Evolutionary conservation across 1,140 invertebrate genomes (phyloP), one percentile per base, ranked within the genome.

Genomic region (Scaptomyza pallida): DNA sequence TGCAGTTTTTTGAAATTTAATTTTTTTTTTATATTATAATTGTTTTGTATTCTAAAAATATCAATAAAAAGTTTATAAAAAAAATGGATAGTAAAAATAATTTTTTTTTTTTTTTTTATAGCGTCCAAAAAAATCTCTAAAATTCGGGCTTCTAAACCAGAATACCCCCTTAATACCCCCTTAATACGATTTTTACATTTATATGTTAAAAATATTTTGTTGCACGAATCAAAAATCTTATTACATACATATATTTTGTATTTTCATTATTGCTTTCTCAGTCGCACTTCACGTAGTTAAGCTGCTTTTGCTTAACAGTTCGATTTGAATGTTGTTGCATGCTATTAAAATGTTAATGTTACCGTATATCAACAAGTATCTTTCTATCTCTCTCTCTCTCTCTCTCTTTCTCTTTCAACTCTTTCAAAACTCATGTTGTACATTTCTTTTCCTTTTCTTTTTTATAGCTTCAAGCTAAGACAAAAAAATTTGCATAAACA

Each of bases 391-490:
- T 30, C 0, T 35, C 21, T 60, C 19, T 15, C 35, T 61, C 23
- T 60, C 23, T 71, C 6, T 57, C 1, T 69, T 0, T 35, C 33
- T 35, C 37, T 21, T 26, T 67, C 37, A 61, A 57, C 37, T 59
- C 33, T 56, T 48, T 72, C 56, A 60, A 62, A 81, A 85, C 81
- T 88, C 83, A 81, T 85, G 81, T 86, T 85, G 81, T 85, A 85
- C 77, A 85, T 86, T 86, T 85, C 69, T 81, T 86, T 88, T 86
- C 82, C 68, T 75, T 67, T 67, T 72, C 76, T 74, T 64, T 65
- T 65, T 54, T 86, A 80, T 81, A 88, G 82, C 82, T 86, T 88
- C 82, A 72, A 86, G 78, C 77, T 86, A 86, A 77, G 40, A 51
- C 40, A 33, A 56, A 65, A 48, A 48, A n/a, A 40, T 56, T 72